Base-by-base conservation (phyloP, 2,797 vertebrate genomes). In the Discoglossus pictus region DNA sequence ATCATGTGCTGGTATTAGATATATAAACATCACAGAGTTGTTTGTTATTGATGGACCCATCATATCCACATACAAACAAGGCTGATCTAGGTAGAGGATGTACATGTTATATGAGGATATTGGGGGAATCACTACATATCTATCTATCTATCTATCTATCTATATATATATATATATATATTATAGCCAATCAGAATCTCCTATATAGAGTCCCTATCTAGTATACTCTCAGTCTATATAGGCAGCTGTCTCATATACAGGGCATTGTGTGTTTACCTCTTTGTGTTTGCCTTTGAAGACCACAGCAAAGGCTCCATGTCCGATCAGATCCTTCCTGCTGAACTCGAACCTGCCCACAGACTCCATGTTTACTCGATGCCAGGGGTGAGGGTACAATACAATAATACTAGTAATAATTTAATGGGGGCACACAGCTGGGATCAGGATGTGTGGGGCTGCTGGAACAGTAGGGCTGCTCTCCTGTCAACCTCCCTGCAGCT, bases 281-380 rank as follows among this genome's bases (percentile, higher is more conserved):
- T 91, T 95, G 67, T 95, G 94, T 81, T 94, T 87, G 68, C 97
- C 97, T 88, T 90, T 98, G 80, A 96, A 99, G 75, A 99, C 97
- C 65, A 98, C 94, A 0, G 95, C 97, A 78, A 98, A 98, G 43
- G 95, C 95, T 12, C 96, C 96, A 73, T 98, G 95, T 17, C 96
- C 96, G 76, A 98, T 94, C 70, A 98, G 79, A 80, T 98, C 93
- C 79, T 95, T 98, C 83, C 92, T 90, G 79, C 85, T 96, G 85
- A 98, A 97, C 91, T 97, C 95, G 88, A 94, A 98, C 76, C 90
- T 94, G 65, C 96, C 96, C 76, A 98, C 86, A 24, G 86, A 84
- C 90, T 98, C 96, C 91, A 96, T 93, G 75, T 62, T 73, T n/a
- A n/a, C n/a, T n/a, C n/a, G n/a, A n/a, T n/a, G n/a, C n/a, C n/a